Percentiles rank a stretch among this genome's conserved stretches.
Conservation (phyloP, 2,888 invertebrate species). For the Ectropis crepuscularia region DNA sequence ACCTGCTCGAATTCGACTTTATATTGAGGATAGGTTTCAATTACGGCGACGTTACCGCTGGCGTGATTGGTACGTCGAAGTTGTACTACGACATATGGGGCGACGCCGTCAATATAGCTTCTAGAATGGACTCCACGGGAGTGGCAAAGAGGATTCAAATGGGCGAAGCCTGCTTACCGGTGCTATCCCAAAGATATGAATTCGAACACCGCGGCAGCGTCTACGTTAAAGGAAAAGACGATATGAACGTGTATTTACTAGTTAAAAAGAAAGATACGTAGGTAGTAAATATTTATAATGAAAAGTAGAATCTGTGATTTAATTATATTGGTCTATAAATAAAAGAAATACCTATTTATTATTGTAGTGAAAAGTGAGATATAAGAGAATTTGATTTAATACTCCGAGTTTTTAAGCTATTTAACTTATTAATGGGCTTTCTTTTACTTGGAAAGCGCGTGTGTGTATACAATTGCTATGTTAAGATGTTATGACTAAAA, state of each 20-base stretch:
- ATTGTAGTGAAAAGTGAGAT: slow-evolving; percentile 55
- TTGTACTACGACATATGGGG: slow-evolving; percentile 99
- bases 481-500: slow-evolving; percentile 51
- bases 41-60: slow-evolving; percentile 97
- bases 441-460: slow-evolving; percentile 49
- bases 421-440: slow-evolving; percentile 67
- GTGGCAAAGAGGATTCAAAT: slow-evolving; percentile 93
- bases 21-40: slow-evolving; percentile 95
- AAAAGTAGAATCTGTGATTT: slow-evolving; percentile 83
- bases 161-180: slow-evolving; percentile 89
- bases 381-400: slow-evolving; percentile 66
- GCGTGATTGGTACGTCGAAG: slow-evolving; percentile 98
- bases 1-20: slow-evolving; percentile 95
- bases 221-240: slow-evolving; percentile 98
- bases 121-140: slow-evolving; percentile 98
- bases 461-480: slow-evolving; percentile 49
- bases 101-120: slow-evolving; percentile 98
- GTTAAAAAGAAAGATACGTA: slow-evolving; percentile 79
- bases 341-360: slow-evolving; percentile 59
- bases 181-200: slow-evolving; percentile 90
- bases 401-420: slow-evolving; percentile 68
- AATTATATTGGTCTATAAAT: slow-evolving; percentile 56
- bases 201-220: slow-evolving; percentile 97
- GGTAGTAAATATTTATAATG: slow-evolving; percentile 47
- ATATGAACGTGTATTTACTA: slow-evolving; percentile 95